A percentile compares a stretch with the other conserved stretches of the same genome.
phyloP scores from a whole-genome alignment of 2,113 vertebrate genomes.

The Scomber scombrus region DNA sequence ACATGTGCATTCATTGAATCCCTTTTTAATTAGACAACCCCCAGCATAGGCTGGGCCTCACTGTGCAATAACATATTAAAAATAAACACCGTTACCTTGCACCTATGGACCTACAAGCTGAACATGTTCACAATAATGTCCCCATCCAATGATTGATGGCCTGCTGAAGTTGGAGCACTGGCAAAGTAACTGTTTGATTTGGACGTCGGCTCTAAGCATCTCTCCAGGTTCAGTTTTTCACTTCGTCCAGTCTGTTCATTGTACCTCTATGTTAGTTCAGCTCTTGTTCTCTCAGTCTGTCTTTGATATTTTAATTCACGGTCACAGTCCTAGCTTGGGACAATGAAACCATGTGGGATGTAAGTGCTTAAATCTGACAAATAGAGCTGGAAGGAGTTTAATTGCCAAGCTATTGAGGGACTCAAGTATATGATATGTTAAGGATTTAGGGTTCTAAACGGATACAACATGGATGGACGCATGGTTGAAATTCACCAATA shows the following conservation, averaged over 20 bases:
- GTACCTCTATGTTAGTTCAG: slow-evolving; percentile 58
- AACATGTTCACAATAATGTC: slow-evolving; percentile 65
- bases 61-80: slow-evolving; percentile 33
- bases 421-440: background rate
- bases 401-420: background rate
- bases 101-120: slow-evolving; percentile 46
- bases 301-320: slow-evolving; percentile 61
- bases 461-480: background rate
- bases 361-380: slow-evolving; percentile 42
- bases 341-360: slow-evolving; percentile 42
- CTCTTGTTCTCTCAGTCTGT: slow-evolving; percentile 35
- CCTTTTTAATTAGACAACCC: slow-evolving; percentile 38
- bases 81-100: slow-evolving; percentile 40
- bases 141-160: slow-evolving; percentile 65
- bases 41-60: slow-evolving; percentile 19
- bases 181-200: slow-evolving; percentile 79
- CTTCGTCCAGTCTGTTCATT: slow-evolving; percentile 36
- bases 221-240: slow-evolving; percentile 70
- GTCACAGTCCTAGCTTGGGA: slow-evolving; percentile 35
- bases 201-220: slow-evolving; percentile 65
- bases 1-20: background rate
- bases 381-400: slow-evolving; percentile 31
- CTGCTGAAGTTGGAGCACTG: slow-evolving; percentile 63
- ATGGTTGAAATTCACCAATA: background rate
- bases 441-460: background rate